phyloP scores from a whole-genome alignment of 2,888 invertebrate species.

The Calameuta filiformis region DNA sequence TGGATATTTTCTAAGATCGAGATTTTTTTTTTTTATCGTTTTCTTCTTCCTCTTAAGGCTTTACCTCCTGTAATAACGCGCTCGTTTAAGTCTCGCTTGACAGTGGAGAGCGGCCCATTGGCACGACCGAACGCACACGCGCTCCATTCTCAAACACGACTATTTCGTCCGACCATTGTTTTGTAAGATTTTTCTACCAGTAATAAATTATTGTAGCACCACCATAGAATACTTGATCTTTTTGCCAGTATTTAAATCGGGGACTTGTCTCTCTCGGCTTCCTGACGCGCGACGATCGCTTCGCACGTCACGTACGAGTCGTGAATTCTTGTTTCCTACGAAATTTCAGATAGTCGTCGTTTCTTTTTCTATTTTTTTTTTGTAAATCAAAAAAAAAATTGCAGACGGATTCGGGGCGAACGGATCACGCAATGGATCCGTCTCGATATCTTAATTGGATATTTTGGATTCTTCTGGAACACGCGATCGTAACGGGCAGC shows the following conservation, averaged over 20 bases:
- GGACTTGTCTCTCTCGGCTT: conserved; percentile 31
- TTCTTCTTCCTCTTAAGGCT: conserved; percentile 25
- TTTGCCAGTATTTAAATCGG: conserved; percentile 43
- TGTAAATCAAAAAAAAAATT: too few species aligned
- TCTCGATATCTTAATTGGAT: conserved; percentile 20
- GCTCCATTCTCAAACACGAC: conserved; percentile 24
- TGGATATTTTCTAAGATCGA: conserved; percentile 46
- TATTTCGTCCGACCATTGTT: conserved; percentile 27
- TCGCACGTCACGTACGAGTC: neutral
- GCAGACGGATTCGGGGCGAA: too few species aligned
- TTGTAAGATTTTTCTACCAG: conserved; percentile 46
- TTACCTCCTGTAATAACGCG: conserved; percentile 14
- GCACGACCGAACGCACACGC: conserved; percentile 12
- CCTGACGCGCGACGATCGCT: neutral
- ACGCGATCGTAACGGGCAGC: neutral
- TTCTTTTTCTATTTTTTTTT: neutral
- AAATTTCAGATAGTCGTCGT: neutral
- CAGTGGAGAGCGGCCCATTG: conserved; percentile 8
- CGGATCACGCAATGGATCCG: neutral
- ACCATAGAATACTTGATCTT: conserved; percentile 41
- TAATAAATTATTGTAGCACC: conserved; percentile 54
- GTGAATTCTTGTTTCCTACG: neutral
- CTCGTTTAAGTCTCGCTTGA: conserved; percentile 25
- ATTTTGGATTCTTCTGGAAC: neutral
- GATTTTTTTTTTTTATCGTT: conserved; percentile 38